These are phyloP conservation scores for Montipora efflorescens DNA, from an alignment of 64 coral and sea anemone species.

Conservation along the genomic window DNA sequence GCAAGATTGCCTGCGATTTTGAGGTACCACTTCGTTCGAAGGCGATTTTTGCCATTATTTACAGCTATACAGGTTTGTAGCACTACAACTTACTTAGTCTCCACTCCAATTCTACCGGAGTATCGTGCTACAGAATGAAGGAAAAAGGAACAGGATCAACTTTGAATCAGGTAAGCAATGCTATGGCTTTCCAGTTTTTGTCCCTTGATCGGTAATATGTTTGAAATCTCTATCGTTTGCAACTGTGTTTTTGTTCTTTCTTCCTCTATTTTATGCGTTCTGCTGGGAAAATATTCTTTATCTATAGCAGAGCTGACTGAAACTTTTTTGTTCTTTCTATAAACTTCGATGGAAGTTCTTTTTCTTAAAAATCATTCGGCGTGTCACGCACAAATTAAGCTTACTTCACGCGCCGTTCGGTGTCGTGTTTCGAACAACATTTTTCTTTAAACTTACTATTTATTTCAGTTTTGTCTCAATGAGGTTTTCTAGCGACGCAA, in stretches of 20 bases:
- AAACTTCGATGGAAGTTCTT: constrained; percentile 16
- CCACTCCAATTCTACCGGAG: not conserved
- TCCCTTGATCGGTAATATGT: not conserved
- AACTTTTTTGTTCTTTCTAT: constrained; percentile 35
- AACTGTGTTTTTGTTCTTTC: not conserved
- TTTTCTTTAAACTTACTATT: not conserved
- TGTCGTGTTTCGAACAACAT: not conserved
- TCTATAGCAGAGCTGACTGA: not conserved
- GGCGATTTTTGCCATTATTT: constrained; percentile 24
- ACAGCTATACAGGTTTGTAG: not conserved
- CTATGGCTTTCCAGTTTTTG: not conserved
- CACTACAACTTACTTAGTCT: not conserved
- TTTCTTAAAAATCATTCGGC: not conserved
- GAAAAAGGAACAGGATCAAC: constrained; percentile 1
- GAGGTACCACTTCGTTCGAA: not conserved
- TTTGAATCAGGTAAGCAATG: constrained; percentile 27
- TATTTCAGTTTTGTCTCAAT: not conserved
- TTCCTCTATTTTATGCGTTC: not conserved
- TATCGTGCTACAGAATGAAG: constrained; percentile 15
- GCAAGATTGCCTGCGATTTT: not conserved
- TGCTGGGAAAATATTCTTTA: not conserved
- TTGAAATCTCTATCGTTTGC: not conserved
- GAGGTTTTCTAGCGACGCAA: not conserved
- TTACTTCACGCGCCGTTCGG: no score
- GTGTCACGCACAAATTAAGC: constrained; percentile 28